Base-by-base conservation (phyloP, 2,797 vertebrate species). In the Cyclopterus lumpus region DNA sequence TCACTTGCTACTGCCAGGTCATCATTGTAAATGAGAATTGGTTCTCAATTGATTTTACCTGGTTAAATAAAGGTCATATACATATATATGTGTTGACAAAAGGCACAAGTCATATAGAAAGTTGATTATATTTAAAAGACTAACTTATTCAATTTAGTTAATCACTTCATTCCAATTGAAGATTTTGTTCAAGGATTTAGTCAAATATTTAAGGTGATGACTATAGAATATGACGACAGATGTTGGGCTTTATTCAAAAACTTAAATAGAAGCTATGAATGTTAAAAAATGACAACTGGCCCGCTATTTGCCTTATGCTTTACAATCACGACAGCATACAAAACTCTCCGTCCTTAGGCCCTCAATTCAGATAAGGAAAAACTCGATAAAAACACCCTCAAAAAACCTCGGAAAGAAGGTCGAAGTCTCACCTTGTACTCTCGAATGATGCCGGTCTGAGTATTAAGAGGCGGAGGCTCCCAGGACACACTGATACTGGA, bases 401-500 rank as follows among this genome's bases (percentile, higher is more conserved):
- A 9, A 8, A 36, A 36, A 18, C 0, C 3, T 20, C 1, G 6
- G 22, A 22, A 11, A 26, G 48, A 53, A 54, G 48, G 46, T 10
- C 10, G 0, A 4, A 18, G 28, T 42, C 86, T 91, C 86, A 99
- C 98, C 96, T 95, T 94, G 87, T 99, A 99, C 83, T 97, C 96
- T 0, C 93, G 95, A 86, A 99, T 95, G 85, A 95, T 75, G 5
- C 97, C 96, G 0, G 95, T 96, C 83, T 96, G 96, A 69, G 94
- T 91, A 1, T 93, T 94, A 0, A 78, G 81, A 0, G 95, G 93
- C 0, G 98, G 98, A 0, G 97, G 97, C 88, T 97, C 96, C 98
- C 98, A 99, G 5, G 98, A 97, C 75, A 99, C 95, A 4, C 88
- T 96, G 92, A 99, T 92, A 3, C 95, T 97, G 88, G 95, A 96